These are phyloP conservation scores for Cygnus olor DNA, from an alignment of 2,797 vertebrate genomes.

Conservation along the genomic window DNA sequence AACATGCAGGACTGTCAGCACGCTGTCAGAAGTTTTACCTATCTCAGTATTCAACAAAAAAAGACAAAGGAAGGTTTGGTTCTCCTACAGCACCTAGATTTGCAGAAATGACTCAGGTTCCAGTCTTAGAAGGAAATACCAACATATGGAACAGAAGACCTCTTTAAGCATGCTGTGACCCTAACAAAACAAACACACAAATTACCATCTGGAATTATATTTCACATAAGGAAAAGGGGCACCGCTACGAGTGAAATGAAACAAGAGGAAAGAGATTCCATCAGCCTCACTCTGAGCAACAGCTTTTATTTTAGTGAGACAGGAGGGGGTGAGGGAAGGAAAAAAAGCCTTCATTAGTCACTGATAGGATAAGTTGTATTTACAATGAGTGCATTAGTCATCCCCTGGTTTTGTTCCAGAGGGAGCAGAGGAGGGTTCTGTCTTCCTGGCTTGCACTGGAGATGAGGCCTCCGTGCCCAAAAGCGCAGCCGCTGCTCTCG, in stretches of 20 bases:
- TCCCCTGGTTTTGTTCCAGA: constrained; percentile 18
- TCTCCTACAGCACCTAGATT: not conserved
- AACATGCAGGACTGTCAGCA: not conserved
- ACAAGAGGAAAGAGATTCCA: not conserved
- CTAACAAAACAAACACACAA: not conserved
- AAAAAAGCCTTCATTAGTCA: constrained; percentile 31
- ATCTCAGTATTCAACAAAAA: not conserved
- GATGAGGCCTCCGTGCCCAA: not conserved
- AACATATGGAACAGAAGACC: not conserved
- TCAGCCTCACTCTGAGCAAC: not conserved
- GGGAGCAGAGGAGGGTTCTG: constrained; percentile 18
- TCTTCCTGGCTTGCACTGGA: not conserved
- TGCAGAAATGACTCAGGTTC: not conserved
- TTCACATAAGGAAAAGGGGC: not conserved
- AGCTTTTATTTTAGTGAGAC: not conserved
- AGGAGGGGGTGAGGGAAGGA: not conserved
- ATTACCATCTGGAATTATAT: not conserved
- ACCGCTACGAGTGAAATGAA: not conserved
- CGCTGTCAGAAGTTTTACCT: not conserved
- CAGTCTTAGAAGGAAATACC: not conserved
- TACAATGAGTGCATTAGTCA: constrained; percentile 57
- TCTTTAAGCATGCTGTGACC: rapidly evolving
- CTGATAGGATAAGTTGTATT: constrained; percentile 44
- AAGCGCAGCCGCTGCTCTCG: rapidly evolving
- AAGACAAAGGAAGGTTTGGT: not conserved